Conservation (phyloP, 2,797 vertebrate genomes). For the Enteromius anoplus region DNA sequence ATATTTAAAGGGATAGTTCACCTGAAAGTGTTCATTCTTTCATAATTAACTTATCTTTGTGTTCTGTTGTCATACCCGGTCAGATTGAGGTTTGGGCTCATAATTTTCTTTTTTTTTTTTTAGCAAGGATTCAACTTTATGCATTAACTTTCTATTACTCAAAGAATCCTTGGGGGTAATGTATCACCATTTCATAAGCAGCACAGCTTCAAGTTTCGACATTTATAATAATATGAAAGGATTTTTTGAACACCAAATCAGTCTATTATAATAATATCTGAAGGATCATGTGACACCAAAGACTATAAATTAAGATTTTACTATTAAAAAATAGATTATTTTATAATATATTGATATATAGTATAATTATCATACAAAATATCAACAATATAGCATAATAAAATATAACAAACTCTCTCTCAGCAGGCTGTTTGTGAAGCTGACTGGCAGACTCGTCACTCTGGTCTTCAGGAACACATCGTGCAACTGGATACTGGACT, state of each 20-base stretch:
- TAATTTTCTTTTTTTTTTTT: background rate
- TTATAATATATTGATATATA: background rate
- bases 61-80: background rate
- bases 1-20: background rate
- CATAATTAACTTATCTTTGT: background rate
- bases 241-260: background rate
- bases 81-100: background rate
- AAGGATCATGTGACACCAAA: background rate
- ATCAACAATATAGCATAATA: background rate
- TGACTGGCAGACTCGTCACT: too few relatives aligned
- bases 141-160: background rate
- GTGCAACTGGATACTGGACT: too few relatives aligned
- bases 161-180: background rate
- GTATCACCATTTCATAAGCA: background rate
- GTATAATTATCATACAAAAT: background rate
- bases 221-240: background rate
- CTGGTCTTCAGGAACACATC: too few relatives aligned
- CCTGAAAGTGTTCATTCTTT: background rate
- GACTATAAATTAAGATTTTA: background rate
- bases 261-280: background rate
- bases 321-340: background rate
- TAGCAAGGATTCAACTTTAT: background rate
- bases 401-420: too few relatives aligned
- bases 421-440: too few relatives aligned
- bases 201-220: background rate